Base-by-base conservation (phyloP, 2,797 vertebrate genomes). In the Typhlichthys eigenmanni region DNA sequence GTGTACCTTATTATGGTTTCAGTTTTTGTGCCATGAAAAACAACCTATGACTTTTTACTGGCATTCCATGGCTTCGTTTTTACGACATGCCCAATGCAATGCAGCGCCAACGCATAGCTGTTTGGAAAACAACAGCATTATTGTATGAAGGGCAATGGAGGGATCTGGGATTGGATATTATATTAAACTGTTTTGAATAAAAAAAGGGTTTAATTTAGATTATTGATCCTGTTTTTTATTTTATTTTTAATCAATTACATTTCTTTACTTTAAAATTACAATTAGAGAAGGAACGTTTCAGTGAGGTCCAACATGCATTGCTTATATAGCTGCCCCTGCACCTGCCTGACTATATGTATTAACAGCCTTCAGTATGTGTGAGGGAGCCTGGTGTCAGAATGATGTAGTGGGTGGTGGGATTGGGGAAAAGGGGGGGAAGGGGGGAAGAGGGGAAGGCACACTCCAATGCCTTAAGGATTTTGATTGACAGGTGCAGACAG, bases 401-500 rank as follows among this genome's bases (percentile, higher is more conserved):
- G 63, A 78, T 75, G 71, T 34, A 73, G 51, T 70, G 59, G 62
- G 64, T 62, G 74, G 13, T 24, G 52, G 69, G 59, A 75, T 64
- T 34, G 68, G 70, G 24, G 24, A 4, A 29, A 71, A 11, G 19
- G 57, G 47, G 71, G 55, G 47, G 58, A 58, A 9, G 0, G 13
- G 55, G 47, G 43, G 53, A 14, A n/a, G 2, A 54, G 62, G 68
- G 58, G 51, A 34, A n/a, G 13, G 51, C 13, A 5, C 58, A 1
- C 55, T 50, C 51, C 45, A 71, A 71, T 29, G 68, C 79, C 76
- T 74, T 60, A 1, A 76, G 53, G 66, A 62, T 61, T 75, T 76
- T 89, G 87, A 90, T 67, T 88, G 90, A 87, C 89, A 82, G 80
- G 84, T 87, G 89, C 77, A 83, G 87, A 90, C 81, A 84, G 79